phyloP scores from a whole-genome alignment of 2,888 invertebrate genomes.

The Pristionchus fissidentatus region DNA sequence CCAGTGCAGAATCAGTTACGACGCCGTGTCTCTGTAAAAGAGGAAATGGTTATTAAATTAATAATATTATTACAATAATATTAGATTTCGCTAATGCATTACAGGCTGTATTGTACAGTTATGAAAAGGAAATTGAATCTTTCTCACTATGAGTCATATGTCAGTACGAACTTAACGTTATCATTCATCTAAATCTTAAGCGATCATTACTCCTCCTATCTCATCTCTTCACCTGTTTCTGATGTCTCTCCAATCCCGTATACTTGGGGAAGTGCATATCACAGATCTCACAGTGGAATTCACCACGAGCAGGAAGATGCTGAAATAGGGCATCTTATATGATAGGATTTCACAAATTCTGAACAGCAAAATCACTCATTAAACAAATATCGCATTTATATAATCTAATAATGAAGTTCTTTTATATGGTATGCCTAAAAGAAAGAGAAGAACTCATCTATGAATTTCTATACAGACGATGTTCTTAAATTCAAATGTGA shows the following conservation, averaged over 20 bases:
- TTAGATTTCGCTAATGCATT: too few species aligned
- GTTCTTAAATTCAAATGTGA: neutral
- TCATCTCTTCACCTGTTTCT: conserved; percentile 14
- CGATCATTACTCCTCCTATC: neutral
- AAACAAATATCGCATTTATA: neutral
- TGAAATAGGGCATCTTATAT: neutral
- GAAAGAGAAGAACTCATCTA: too few species aligned
- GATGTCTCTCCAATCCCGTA: conserved; percentile 43
- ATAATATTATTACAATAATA: too few species aligned
- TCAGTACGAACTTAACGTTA: neutral
- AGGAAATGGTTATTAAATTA: too few species aligned
- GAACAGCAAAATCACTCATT: neutral
- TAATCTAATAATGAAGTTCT: neutral
- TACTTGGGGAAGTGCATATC: conserved; percentile 46
- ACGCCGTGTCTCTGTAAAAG: conserved; percentile 23
- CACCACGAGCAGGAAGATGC: conserved; percentile 43
- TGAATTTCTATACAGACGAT: too few species aligned
- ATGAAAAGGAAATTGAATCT: neutral
- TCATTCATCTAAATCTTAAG: too few species aligned
- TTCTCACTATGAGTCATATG: too few species aligned
- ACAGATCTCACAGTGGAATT: conserved; percentile 40
- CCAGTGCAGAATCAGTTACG: neutral
- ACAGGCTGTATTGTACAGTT: neutral
- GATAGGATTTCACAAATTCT: neutral
- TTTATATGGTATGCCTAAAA: neutral